Conservation (phyloP, 2,888 invertebrate genomes). For the Patella caerulea region DNA sequence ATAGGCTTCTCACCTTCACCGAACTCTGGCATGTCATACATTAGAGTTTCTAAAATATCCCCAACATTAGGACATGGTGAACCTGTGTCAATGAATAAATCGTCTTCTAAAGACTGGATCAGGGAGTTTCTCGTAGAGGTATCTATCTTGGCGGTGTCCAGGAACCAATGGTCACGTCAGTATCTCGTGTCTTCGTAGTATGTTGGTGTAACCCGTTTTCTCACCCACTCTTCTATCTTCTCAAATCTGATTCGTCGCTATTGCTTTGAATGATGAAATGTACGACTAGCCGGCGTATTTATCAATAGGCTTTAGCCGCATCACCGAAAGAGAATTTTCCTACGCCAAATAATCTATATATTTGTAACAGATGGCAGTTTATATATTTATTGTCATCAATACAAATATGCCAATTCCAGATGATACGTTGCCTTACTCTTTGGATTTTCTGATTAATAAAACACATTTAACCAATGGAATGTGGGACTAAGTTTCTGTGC, state of each 20-base stretch:
- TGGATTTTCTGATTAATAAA: not conserved
- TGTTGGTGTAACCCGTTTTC: too few species aligned
- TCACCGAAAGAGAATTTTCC: constrained; percentile 15
- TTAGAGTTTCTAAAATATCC: constrained; percentile 42
- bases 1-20: constrained; percentile 35
- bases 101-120: constrained; percentile 25
- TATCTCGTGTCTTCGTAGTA: too few species aligned
- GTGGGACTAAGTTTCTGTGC: constrained; percentile 22
- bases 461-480: too few species aligned
- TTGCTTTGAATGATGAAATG: constrained; percentile 18
- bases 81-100: constrained; percentile 20
- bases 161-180: too few species aligned
- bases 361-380: too few species aligned
- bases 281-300: not conserved
- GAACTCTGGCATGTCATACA: constrained; percentile 40
- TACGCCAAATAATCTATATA: constrained; percentile 11
- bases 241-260: too few species aligned
- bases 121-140: constrained; percentile 7
- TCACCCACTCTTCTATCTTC: too few species aligned
- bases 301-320: constrained; percentile 11
- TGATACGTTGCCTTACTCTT: too few species aligned
- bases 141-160: constrained; percentile 30
- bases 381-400: too few species aligned
- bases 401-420: too few species aligned
- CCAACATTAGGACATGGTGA: constrained; percentile 35